phyloP scores from a whole-genome alignment of 2,888 invertebrate genomes.

The Eristalis intricaria region DNA sequence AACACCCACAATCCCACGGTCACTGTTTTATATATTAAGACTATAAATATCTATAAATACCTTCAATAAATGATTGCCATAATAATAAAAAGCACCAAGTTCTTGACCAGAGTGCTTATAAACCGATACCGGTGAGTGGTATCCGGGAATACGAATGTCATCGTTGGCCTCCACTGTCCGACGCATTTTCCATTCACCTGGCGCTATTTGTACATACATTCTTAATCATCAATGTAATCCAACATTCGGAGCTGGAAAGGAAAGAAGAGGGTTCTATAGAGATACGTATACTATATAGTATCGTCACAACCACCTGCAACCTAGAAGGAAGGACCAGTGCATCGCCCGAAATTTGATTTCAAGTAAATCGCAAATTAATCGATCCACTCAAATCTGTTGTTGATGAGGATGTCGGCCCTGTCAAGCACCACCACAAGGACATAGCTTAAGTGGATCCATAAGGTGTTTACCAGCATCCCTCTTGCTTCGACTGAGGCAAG shows the following conservation, averaged over 20 bases:
- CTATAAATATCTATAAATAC: too few relatives aligned
- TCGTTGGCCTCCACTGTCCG: slow-evolving; percentile 13
- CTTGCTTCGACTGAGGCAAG: not conserved
- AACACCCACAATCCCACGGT: too few relatives aligned
- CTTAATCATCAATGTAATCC: slow-evolving; percentile 20
- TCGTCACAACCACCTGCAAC: slow-evolving; percentile 2
- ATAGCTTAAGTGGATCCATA: slow-evolving; percentile 39
- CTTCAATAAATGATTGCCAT: too few relatives aligned
- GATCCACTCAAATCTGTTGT: slow-evolving; percentile 42
- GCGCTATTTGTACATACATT: slow-evolving; percentile 7
- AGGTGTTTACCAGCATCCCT: slow-evolving; percentile 24
- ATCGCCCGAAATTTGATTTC: slow-evolving; percentile 48
- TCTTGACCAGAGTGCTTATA: too few relatives aligned
- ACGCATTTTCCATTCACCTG: slow-evolving; percentile 5
- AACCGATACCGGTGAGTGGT: too few relatives aligned
- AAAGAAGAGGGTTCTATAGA: not conserved
- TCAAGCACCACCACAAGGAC: not conserved
- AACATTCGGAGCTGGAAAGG: not conserved
- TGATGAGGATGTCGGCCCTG: slow-evolving; percentile 17
- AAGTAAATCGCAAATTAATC: slow-evolving; percentile 61
- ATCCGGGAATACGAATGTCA: not conserved
- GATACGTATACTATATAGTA: not conserved
- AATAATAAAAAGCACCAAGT: too few relatives aligned
- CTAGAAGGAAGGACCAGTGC: slow-evolving; percentile 2
- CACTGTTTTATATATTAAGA: too few relatives aligned